Evolutionary conservation across 1,140 invertebrate species (phyloP).

Genomic region (Euborellia annulipes): DNA sequence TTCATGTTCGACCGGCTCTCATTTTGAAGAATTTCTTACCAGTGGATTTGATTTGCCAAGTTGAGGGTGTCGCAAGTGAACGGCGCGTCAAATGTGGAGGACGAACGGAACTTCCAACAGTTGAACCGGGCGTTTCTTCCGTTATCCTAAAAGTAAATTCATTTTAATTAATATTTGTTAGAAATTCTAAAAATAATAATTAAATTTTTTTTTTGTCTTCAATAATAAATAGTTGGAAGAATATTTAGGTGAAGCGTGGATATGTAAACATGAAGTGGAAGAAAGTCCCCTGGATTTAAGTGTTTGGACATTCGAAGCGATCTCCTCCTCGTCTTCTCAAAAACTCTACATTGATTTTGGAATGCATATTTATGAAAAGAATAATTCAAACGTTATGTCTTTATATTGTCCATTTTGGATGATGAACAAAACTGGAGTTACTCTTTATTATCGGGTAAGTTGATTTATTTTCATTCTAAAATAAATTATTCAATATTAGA

Average conservation of each 20-base stretch:
- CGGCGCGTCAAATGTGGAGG: slow-evolving; percentile 40
- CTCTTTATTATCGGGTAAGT: slow-evolving; percentile 75
- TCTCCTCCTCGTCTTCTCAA: slow-evolving; percentile 49
- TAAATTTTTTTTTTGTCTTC: slow-evolving; percentile 6
- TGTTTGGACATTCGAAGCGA: slow-evolving; percentile 72
- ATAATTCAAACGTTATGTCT: slow-evolving; percentile 50
- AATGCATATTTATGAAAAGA: slow-evolving; percentile 51
- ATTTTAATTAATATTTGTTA: too few species aligned
- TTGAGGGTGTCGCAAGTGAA: slow-evolving; percentile 41
- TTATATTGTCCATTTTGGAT: slow-evolving; percentile 97
- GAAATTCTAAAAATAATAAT: too few species aligned
- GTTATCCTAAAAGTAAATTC: slow-evolving; percentile 53
- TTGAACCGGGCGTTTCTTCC: slow-evolving; percentile 48
- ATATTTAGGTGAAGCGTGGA: slow-evolving; percentile 81
- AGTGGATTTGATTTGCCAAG: slow-evolving; percentile 52
- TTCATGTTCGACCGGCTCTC: slow-evolving; percentile 74
- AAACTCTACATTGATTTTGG: slow-evolving; percentile 68
- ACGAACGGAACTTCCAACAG: slow-evolving; percentile 48
- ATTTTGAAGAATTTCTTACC: slow-evolving; percentile 86
- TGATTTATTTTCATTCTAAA: too few species aligned
- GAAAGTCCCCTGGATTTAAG: slow-evolving; percentile 47
- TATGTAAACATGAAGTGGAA: slow-evolving; percentile 51
- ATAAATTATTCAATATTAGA: too few species aligned
- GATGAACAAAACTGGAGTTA: slow-evolving; percentile 87
- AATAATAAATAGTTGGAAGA: slow-evolving; percentile 49